These are phyloP conservation scores for Clarias laeviceps DNA, from an alignment of 2,797 vertebrate genomes.

Conservation along the genomic window DNA sequence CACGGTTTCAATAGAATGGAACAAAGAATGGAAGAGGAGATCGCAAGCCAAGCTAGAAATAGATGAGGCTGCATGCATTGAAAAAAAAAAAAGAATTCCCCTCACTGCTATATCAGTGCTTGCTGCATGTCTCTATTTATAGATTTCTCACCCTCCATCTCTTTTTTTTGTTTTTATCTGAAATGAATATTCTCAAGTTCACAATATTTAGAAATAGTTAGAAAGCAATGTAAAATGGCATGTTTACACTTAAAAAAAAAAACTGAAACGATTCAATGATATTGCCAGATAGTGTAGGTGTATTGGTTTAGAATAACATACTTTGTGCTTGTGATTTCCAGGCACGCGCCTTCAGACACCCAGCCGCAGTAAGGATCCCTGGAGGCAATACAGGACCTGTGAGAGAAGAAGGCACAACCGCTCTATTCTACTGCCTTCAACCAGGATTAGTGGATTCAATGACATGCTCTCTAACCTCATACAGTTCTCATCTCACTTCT, in stretches of 20 bases:
- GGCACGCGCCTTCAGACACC: constrained; percentile 87
- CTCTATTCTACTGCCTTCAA: constrained; percentile 8
- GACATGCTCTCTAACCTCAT: constrained; percentile 2
- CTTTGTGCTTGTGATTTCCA: constrained; percentile 82
- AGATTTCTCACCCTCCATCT: background rate
- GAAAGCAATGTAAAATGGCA: background rate
- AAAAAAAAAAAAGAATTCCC: background rate
- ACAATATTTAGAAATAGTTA: background rate
- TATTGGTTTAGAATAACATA: constrained; percentile 69
- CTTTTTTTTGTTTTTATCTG: background rate
- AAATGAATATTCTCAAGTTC: background rate
- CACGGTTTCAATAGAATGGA: background rate
- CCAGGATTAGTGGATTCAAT: background rate
- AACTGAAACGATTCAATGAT: background rate
- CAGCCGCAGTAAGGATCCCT: constrained; percentile 97
- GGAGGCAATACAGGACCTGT: constrained; percentile 94
- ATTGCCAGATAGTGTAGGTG: background rate
- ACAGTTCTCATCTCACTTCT: constrained; percentile 10
- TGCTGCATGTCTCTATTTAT: background rate
- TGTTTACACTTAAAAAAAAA: background rate
- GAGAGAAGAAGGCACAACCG: constrained; percentile 42
- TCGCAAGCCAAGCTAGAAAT: background rate
- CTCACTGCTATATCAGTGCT: background rate
- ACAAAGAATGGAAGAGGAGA: background rate
- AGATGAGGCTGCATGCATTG: constrained; percentile 2